Evolutionary conservation across 2,888 invertebrate genomes (phyloP), one percentile per base, ranked within the genome.

Genomic region (Andrena trimmerana): DNA sequence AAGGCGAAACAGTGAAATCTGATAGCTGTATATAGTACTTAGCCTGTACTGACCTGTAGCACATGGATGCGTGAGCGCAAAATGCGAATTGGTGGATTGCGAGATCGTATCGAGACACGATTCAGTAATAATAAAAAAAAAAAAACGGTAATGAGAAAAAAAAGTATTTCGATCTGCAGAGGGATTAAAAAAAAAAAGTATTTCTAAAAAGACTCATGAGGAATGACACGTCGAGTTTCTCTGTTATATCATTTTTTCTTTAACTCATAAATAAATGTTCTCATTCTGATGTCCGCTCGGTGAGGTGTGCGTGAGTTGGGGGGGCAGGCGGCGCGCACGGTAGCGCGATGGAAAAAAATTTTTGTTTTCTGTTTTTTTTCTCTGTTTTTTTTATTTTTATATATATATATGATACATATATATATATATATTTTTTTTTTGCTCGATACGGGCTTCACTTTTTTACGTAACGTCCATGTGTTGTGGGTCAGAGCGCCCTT

Each of bases 11-110:
- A 71, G 68, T 72, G 62, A 79, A 83, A 75, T 79, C 62, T 76
- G 90, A 89, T 92, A 93, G 92, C 92, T 92, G 91, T 93, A 92
- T 92, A 88, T 92, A 91, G 92, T 92, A 92, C 92, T 42, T 93
- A 93, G 94, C 93, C 93, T 93, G 94, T 94, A 94, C 94, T 94
- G 94, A 94, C 94, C 94, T 94, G 93, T 94, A 94, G 94, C 94
- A 94, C 94, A 94, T 94, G 94, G 94, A 94, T 94, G 93, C 93
- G 92, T 92, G 91, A 93, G 92, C 91, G 87, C 89, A 88, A 89
- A 87, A 91, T 90, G 92, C 42, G 42, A 42, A 91, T 93, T 93
- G 89, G 92, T 92, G 93, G 92, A 93, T 92, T 93, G 92, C 91
- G 92, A 92, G 91, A 88, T 88, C 88, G 86, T 89, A 89, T 85